Conservation (phyloP, 2,888 invertebrate genomes). For the Agrenia bidenticulata region DNA sequence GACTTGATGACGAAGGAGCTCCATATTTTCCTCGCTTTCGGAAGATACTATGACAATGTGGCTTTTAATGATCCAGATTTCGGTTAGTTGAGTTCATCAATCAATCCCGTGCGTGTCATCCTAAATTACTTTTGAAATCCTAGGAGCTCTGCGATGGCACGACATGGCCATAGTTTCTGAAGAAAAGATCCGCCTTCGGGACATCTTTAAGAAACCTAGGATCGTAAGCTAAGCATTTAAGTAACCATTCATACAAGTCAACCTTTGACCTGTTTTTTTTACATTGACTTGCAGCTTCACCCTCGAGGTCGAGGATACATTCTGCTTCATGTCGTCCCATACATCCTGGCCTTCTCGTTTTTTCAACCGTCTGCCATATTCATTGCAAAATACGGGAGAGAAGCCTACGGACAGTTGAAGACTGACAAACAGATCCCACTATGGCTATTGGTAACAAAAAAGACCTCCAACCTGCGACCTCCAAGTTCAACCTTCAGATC, state of each 20-base stretch:
- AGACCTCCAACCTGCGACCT: too few species aligned
- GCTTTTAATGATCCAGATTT: slow-evolving; percentile 4
- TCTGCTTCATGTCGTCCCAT: slow-evolving; percentile 5
- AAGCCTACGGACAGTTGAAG: slow-evolving; percentile 11
- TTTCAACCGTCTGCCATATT: slow-evolving; percentile 17
- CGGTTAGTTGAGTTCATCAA: too few species aligned
- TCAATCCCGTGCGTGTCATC: too few species aligned
- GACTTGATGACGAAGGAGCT: neutral
- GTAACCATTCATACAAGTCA: neutral
- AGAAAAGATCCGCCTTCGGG: neutral
- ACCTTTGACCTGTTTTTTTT: too few species aligned
- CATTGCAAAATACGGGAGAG: slow-evolving; percentile 26
- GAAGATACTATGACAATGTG: neutral
- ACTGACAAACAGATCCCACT: neutral
- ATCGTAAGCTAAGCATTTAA: slow-evolving; percentile 10
- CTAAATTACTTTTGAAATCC: neutral
- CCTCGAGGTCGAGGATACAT: neutral
- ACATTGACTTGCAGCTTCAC: slow-evolving; percentile 32
- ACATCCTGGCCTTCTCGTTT: slow-evolving; percentile 20
- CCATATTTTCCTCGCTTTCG: slow-evolving; percentile 11
- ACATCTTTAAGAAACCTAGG: neutral
- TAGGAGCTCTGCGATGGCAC: neutral
- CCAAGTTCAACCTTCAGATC: neutral
- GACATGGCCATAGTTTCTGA: slow-evolving; percentile 20
- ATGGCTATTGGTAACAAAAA: slow-evolving; percentile 4